These are phyloP conservation scores for Machimus rusticus DNA, from an alignment of 2,888 invertebrate species.

Conservation along the genomic window DNA sequence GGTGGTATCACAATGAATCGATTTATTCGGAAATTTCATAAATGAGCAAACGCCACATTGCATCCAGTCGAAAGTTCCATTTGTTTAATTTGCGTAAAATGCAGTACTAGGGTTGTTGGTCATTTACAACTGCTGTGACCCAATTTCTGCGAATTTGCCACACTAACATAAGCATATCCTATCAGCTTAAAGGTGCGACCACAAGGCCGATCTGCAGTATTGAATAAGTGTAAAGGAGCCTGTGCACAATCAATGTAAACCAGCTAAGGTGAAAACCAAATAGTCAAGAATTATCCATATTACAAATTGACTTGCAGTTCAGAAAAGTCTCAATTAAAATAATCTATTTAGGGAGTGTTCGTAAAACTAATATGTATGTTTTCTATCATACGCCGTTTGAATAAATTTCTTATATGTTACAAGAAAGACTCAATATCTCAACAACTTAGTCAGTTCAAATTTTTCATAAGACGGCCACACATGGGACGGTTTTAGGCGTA, in stretches of 20 bases:
- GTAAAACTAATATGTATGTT: no score
- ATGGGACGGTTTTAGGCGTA: no score
- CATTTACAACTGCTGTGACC: neutral
- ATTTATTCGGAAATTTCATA: neutral
- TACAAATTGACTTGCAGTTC: no score
- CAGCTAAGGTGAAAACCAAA: neutral
- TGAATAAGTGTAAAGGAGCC: neutral
- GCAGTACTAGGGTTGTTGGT: neutral
- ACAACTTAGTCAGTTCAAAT: no score
- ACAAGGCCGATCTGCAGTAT: neutral
- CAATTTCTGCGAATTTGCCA: neutral
- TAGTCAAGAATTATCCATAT: neutral
- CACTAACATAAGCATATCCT: neutral
- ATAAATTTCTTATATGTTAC: no score
- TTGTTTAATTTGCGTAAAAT: neutral
- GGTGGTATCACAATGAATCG: neutral
- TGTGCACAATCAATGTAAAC: neutral
- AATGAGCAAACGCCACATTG: neutral
- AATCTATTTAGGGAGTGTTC: no score
- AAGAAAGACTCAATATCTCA: no score
- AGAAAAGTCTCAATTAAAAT: no score
- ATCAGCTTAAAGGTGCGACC: neutral
- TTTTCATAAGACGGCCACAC: no score
- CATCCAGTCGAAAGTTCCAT: neutral
- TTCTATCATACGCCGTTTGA: no score